phyloP scores from a whole-genome alignment of 2,888 invertebrate species.

The Calliopum simillimum region DNA sequence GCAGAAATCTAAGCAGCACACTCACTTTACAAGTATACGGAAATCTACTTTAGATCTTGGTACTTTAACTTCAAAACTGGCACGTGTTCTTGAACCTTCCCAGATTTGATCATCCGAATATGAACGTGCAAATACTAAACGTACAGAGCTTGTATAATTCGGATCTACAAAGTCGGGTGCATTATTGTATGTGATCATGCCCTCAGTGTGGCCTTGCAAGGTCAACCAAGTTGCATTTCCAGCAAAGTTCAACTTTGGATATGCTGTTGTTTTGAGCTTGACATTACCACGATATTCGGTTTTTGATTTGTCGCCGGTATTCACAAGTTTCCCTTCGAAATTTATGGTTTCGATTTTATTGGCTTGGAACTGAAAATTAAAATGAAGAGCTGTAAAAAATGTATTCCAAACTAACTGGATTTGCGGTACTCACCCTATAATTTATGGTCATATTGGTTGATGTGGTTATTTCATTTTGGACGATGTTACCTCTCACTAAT shows the following conservation, averaged over 20 bases:
- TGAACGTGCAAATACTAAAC: conserved; percentile 73
- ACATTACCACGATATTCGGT: conserved; percentile 72
- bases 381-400: neutral
- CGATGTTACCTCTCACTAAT: conserved; percentile 79
- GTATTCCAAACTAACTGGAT: neutral
- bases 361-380: conserved; percentile 59
- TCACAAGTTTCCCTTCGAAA: conserved; percentile 68
- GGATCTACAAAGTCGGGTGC: conserved; percentile 72
- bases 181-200: conserved; percentile 77
- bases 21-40: conserved; percentile 70
- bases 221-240: conserved; percentile 75
- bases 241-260: conserved; percentile 79
- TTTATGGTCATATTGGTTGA: conserved; percentile 64
- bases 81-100: conserved; percentile 70
- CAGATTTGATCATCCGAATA: conserved; percentile 72
- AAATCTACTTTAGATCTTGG: conserved; percentile 77
- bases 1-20: conserved; percentile 23
- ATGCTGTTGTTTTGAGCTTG: conserved; percentile 79
- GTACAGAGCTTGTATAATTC: conserved; percentile 73
- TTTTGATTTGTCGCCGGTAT: conserved; percentile 66
- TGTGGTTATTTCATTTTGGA: conserved; percentile 64
- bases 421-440: conserved; percentile 69
- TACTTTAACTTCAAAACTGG: conserved; percentile 73
- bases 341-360: conserved; percentile 66
- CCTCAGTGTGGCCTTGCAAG: conserved; percentile 78